Percentiles rank a stretch among this genome's conserved stretches.
Evolutionary conservation across 2,888 invertebrate genomes (phyloP).

Genomic region (Macaria notata): DNA sequence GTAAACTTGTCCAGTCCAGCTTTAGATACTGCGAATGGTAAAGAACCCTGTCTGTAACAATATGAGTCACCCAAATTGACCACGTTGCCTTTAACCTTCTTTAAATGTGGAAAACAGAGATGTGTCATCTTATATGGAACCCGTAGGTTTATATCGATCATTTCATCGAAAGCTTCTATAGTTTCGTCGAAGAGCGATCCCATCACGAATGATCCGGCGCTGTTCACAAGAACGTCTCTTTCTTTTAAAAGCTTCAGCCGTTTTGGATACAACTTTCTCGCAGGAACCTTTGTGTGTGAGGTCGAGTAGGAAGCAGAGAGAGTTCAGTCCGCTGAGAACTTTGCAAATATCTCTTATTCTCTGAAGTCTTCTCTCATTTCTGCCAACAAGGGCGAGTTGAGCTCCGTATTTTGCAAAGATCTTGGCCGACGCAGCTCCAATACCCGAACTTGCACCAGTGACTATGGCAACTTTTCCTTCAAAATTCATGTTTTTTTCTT

Average conservation of each 20-base stretch:
- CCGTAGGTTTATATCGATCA: too few species aligned
- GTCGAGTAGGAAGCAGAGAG: constrained; percentile 76
- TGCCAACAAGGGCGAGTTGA: constrained; percentile 50
- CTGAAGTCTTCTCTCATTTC: constrained; percentile 50
- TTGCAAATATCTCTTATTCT: constrained; percentile 44
- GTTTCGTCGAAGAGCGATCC: too few species aligned
- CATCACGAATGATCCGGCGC: constrained; percentile 80
- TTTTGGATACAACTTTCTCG: constrained; percentile 83
- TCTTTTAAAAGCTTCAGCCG: constrained; percentile 84
- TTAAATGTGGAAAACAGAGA: constrained; percentile 89
- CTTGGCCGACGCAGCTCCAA: constrained; percentile 57
- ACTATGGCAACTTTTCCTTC: constrained; percentile 58
- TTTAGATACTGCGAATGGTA: constrained; percentile 45
- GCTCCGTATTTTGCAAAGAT: constrained; percentile 55
- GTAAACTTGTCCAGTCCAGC: constrained; percentile 47
- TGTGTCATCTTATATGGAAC: constrained; percentile 80
- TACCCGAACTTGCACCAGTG: constrained; percentile 62
- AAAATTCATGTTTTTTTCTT: constrained; percentile 46
- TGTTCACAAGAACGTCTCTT: constrained; percentile 90
- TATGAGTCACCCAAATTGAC: constrained; percentile 94
- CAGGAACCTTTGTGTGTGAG: constrained; percentile 84
- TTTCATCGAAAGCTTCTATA: too few species aligned
- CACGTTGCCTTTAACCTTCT: constrained; percentile 88
- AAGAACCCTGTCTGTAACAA: constrained; percentile 74
- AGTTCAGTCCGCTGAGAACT: constrained; percentile 34